Percentiles rank a stretch among this genome's conserved stretches.
Evolutionary conservation across 2,113 vertebrate genomes (phyloP).

Genomic region (Scomber japonicus): DNA sequence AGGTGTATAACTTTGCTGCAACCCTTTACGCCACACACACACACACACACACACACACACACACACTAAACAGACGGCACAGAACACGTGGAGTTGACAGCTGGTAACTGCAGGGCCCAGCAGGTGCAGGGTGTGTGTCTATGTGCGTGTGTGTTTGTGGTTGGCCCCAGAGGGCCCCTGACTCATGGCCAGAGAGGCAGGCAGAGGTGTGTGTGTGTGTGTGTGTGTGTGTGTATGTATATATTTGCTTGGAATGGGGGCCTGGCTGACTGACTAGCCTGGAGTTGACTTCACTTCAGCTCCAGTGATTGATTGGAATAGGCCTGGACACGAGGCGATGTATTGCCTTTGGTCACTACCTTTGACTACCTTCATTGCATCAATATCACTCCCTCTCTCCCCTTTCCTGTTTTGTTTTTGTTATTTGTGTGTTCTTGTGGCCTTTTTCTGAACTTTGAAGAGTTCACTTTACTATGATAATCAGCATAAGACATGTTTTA

Average conservation of each 20-base stretch:
- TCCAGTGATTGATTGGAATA: slow-evolving; percentile 83
- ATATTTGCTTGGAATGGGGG: slow-evolving; percentile 51
- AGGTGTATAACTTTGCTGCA: slow-evolving; percentile 69
- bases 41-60: slow-evolving; percentile 40
- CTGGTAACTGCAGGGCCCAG: slow-evolving; percentile 84
- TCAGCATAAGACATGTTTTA: slow-evolving; percentile 10
- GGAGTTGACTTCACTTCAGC: slow-evolving; percentile 80
- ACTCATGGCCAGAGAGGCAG: slow-evolving; percentile 80
- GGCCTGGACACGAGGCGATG: slow-evolving; percentile 73
- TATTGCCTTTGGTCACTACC: slow-evolving; percentile 75
- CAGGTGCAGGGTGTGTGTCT: slow-evolving; percentile 77
- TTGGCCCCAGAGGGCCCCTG: slow-evolving; percentile 82
- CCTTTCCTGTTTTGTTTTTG: slow-evolving; percentile 30
- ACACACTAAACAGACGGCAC: slow-evolving; percentile 65
- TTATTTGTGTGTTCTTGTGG: slow-evolving; percentile 55
- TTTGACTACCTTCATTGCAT: slow-evolving; percentile 82
- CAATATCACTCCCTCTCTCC: slow-evolving; percentile 61
- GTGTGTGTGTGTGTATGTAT: slow-evolving; percentile 3
- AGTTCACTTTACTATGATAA: slow-evolving; percentile 61
- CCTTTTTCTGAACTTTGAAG: slow-evolving; percentile 64
- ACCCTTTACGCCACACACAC: slow-evolving; percentile 33
- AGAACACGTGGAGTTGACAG: slow-evolving; percentile 85
- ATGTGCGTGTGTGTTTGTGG: slow-evolving; percentile 57
- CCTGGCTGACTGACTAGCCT: slow-evolving; percentile 74
- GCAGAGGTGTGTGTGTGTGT: slow-evolving; percentile 66